Conservation (phyloP, 2,888 invertebrate species). For the Auanema freiburgensis region DNA sequence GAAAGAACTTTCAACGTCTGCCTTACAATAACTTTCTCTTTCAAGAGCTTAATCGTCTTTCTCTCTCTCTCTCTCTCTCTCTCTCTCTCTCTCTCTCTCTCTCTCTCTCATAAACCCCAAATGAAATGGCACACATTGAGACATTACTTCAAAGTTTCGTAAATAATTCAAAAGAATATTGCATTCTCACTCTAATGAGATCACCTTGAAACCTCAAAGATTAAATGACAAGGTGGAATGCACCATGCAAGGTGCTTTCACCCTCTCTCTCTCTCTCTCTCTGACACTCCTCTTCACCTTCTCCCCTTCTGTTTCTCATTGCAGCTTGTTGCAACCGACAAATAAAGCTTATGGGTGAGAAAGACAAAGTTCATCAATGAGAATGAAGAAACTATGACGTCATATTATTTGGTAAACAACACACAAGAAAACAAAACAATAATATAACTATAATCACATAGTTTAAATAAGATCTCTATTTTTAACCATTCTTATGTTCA, state of each 20-base stretch:
- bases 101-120: background rate
- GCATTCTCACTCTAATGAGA: too few species aligned
- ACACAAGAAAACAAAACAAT: background rate
- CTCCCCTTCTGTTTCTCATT: background rate
- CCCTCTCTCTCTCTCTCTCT: background rate
- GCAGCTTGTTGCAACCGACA: background rate
- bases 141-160: too few species aligned
- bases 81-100: constrained; percentile 1
- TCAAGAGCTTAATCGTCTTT: background rate
- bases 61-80: background rate
- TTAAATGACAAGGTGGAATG: too few species aligned
- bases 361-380: background rate
- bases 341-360: background rate
- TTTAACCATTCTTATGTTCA: too few species aligned
- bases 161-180: too few species aligned
- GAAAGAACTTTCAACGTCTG: background rate
- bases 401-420: background rate
- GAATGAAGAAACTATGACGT: background rate
- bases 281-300: background rate
- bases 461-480: too few species aligned
- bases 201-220: too few species aligned
- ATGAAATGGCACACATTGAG: too few species aligned
- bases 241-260: too few species aligned
- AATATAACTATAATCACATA: background rate
- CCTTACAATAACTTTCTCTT: too few species aligned